Percentiles rank a stretch among this genome's conserved stretches.
Evolutionary conservation across 1,140 invertebrate genomes (phyloP).

Genomic region (Anoplolepis gracilipes): DNA sequence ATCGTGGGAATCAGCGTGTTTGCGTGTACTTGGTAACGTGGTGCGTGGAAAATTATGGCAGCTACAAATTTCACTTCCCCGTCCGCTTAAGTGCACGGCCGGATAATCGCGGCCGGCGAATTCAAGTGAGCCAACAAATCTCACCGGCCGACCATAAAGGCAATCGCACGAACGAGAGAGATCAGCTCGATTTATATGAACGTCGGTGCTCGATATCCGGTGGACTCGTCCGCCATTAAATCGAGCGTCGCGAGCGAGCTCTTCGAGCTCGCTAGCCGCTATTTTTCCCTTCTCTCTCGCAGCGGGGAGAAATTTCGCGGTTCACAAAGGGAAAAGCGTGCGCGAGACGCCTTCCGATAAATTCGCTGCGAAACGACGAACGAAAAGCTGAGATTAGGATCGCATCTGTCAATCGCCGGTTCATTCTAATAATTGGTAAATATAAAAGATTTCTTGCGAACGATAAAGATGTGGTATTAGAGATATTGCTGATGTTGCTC

Average conservation of each 20-base stretch:
- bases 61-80: constrained; percentile 52
- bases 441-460: constrained; percentile 61
- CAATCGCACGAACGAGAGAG: constrained; percentile 46
- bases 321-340: constrained; percentile 54
- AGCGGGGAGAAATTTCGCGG: not conserved
- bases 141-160: constrained; percentile 42
- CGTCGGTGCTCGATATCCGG: constrained; percentile 35
- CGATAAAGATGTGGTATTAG: constrained; percentile 13
- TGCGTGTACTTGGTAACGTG: constrained; percentile 31
- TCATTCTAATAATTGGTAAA: constrained; percentile 55
- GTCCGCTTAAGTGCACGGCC: constrained; percentile 43
- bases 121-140: constrained; percentile 44
- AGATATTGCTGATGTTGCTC: not conserved
- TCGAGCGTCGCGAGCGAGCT: not conserved
- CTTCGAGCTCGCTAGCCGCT: constrained; percentile 17
- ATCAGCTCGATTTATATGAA: constrained; percentile 49
- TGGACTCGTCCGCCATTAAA: constrained; percentile 36
- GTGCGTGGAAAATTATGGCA: constrained; percentile 51
- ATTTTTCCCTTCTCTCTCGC: constrained; percentile 30
- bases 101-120: constrained; percentile 56
- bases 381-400: constrained; percentile 24
- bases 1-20: constrained; percentile 1
- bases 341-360: constrained; percentile 10
- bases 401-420: constrained; percentile 60
- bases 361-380: constrained; percentile 23